phyloP scores from a whole-genome alignment of 2,113 vertebrate genomes.

The Accipiter cooperii region DNA sequence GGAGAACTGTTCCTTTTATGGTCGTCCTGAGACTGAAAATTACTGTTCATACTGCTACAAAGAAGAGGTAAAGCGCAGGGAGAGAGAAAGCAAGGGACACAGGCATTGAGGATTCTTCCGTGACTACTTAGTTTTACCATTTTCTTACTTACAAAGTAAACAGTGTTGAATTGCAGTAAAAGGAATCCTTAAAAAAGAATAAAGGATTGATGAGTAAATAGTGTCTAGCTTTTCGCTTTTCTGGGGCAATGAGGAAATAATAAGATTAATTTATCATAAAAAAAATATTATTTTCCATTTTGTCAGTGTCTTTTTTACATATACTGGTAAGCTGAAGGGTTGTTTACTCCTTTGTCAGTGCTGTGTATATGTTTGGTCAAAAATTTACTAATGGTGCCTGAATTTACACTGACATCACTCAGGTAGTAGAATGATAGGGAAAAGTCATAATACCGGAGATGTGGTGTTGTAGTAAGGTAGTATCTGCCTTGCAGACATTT shows the following conservation, averaged over 20 bases:
- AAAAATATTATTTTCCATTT: constrained; percentile 65
- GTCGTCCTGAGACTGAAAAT: constrained; percentile 93
- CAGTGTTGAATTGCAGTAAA: constrained; percentile 39
- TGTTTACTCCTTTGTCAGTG: constrained; percentile 75
- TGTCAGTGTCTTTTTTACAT: constrained; percentile 73
- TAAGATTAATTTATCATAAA: constrained; percentile 64
- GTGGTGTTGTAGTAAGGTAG: constrained; percentile 57
- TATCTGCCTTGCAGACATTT: constrained; percentile 69
- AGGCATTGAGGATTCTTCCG: constrained; percentile 72
- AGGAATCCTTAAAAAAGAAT: constrained; percentile 37
- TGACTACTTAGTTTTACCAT: constrained; percentile 60
- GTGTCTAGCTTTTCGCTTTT: constrained; percentile 53
- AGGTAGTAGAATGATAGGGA: constrained; percentile 78
- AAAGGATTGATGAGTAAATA: constrained; percentile 50
- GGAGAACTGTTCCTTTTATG: constrained; percentile 97
- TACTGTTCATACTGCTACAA: constrained; percentile 98
- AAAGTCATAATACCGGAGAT: constrained; percentile 64
- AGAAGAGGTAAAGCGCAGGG: constrained; percentile 92
- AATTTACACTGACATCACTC: constrained; percentile 82
- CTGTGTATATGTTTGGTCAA: constrained; percentile 75
- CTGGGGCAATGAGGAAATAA: constrained; percentile 8
- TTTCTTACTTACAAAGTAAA: constrained; percentile 68
- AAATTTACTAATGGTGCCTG: constrained; percentile 82
- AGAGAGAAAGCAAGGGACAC: constrained; percentile 80
- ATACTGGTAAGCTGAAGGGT: constrained; percentile 70